Evolutionary conservation across 1,140 invertebrate genomes (phyloP).

Genomic region (Trichoplusia ni): DNA sequence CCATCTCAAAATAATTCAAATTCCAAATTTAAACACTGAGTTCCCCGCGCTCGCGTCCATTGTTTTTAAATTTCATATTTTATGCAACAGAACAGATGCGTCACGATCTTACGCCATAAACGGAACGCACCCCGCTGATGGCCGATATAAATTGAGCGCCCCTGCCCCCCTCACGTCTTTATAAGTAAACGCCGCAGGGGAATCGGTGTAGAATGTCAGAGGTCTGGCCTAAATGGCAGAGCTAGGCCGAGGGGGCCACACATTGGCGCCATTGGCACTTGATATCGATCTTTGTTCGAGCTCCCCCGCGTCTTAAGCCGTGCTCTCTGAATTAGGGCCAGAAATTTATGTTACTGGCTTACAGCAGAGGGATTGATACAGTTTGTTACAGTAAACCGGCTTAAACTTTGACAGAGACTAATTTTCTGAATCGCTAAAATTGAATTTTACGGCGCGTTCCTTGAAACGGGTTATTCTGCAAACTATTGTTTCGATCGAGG

Average conservation of each 20-base stretch:
- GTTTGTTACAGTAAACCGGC: slow-evolving; percentile 35
- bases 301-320: slow-evolving; percentile 70
- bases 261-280: slow-evolving; percentile 61
- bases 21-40: slow-evolving; percentile 22
- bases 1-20: slow-evolving; percentile 11
- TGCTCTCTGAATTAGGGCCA: slow-evolving; percentile 65
- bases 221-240: slow-evolving; percentile 54
- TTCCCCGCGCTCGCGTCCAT: slow-evolving; percentile 30
- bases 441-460: slow-evolving; percentile 26
- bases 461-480: slow-evolving; percentile 9
- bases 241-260: slow-evolving; percentile 47
- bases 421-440: slow-evolving; percentile 33
- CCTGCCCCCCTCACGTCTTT: slow-evolving; percentile 37
- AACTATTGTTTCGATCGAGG: slow-evolving; percentile 9
- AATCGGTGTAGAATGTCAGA: slow-evolving; percentile 51
- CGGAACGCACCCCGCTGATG: slow-evolving; percentile 47
- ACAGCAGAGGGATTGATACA: slow-evolving; percentile 50
- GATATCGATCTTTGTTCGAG: slow-evolving; percentile 73
- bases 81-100: slow-evolving; percentile 62
- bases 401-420: slow-evolving; percentile 40
- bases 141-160: slow-evolving; percentile 40
- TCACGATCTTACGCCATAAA: slow-evolving; percentile 57
- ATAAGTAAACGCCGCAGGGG: slow-evolving; percentile 37
- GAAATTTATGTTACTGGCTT: slow-evolving; percentile 65
- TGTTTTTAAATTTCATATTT: slow-evolving; percentile 55